Evolutionary conservation across 2,888 invertebrate species (phyloP), one percentile per base, ranked within the genome.

Genomic region (Volucella inflata): DNA sequence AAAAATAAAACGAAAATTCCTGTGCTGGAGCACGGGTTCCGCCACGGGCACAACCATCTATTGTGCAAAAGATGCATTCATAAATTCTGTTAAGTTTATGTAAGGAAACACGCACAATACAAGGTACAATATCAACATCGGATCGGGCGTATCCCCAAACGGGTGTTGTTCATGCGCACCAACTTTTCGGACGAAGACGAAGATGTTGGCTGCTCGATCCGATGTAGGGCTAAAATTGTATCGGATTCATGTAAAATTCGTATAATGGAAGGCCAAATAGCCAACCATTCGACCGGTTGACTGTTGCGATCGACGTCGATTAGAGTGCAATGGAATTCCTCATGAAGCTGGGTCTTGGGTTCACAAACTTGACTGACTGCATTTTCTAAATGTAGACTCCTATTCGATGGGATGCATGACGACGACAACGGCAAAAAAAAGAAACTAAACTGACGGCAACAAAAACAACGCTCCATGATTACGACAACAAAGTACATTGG

Each of bases 301-400:
- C 78, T 79, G 79, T 60, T 79, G 80, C 75, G 84, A 84, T 80
- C 84, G 80, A 80, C 84, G 80, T 84, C 80, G 80, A 84, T 84
- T 84, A 84, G 84, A 80, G 80, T 84, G 84, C 80, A 84, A 75
- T 84, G 80, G 80, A 79, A 80, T 84, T 84, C 65, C 84, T 75
- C 64, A 46, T 75, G 83, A 36, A 75, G 83, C 65, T 79, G 44
- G 68, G 77, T 72, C 72, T 81, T 64, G 68, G 74, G 80, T 55
- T 76, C 82, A 71, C 60, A 80, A 84, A 84, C 84, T 84, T 80
- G 84, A 84, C 75, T 84, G 84, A 84, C 84, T 80, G 84, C 84
- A 84, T 84, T 84, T 84, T 84, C 75, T 84, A 84, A 79, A 84
- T 84, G 79, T 62, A 84, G 75, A 79, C 84, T 79, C 75, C 70